Conservation (phyloP, 2,113 vertebrate species). For the Colaptes auratus region DNA sequence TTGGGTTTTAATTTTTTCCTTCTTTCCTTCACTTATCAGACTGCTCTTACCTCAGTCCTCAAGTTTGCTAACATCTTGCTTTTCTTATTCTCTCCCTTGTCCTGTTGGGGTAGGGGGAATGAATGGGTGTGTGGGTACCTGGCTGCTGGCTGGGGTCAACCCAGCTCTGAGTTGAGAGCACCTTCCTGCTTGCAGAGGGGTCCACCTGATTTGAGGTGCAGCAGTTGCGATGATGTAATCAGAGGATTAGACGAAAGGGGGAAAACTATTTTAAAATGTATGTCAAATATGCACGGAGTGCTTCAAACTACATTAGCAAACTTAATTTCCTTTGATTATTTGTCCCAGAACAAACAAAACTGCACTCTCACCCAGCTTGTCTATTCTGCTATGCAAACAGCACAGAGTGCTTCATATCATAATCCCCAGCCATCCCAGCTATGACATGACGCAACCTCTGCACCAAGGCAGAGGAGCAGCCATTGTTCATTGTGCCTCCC, state of each 20-base stretch:
- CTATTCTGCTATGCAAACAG: neutral
- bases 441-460: neutral
- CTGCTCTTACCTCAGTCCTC: neutral
- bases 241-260: neutral
- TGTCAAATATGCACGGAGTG: neutral
- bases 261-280: neutral
- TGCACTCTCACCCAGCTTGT: neutral
- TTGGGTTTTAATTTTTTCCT: neutral
- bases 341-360: neutral
- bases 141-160: too few species aligned
- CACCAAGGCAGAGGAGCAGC: neutral
- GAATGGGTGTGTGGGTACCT: too few species aligned
- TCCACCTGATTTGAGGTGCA: neutral
- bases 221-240: neutral
- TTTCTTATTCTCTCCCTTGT: neutral
- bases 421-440: neutral
- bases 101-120: rapidly evolving
- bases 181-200: neutral
- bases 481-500: neutral
- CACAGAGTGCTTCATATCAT: neutral
- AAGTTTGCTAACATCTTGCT: neutral
- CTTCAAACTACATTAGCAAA: neutral
- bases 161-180: neutral
- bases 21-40: neutral
- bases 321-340: neutral